phyloP scores from a whole-genome alignment of 2,888 invertebrate genomes.

The Brenthis daphne region DNA sequence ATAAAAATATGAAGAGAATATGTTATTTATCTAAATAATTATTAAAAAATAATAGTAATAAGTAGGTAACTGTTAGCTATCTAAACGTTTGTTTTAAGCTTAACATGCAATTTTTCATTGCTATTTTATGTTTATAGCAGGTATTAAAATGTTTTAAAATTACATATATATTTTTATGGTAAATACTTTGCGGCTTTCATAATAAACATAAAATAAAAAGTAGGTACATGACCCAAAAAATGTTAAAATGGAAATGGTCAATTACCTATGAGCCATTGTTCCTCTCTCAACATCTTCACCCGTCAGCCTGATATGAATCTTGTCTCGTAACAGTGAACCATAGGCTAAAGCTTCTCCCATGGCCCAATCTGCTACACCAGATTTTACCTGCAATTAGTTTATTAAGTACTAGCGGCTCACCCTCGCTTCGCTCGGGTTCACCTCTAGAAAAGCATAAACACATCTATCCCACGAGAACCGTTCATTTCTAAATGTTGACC shows the following conservation, averaged over 20 bases:
- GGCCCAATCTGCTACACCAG: constrained; percentile 88
- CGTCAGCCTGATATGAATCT: constrained; percentile 87
- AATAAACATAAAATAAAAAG: no score
- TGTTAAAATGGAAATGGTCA: no score
- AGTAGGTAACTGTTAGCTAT: neutral
- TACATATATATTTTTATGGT: no score
- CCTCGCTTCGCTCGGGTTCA: no score
- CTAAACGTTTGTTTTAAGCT: neutral
- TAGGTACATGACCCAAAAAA: no score
- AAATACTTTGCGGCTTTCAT: no score
- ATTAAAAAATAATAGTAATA: neutral
- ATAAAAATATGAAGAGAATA: constrained; percentile 4
- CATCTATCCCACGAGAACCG: no score
- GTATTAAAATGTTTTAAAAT: no score
- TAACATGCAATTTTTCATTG: neutral
- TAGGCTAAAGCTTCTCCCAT: constrained; percentile 91
- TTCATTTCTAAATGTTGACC: no score
- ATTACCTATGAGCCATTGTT: constrained; percentile 85
- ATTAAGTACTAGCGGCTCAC: no score
- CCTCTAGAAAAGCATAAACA: no score
- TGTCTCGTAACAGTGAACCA: constrained; percentile 88
- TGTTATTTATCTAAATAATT: neutral
- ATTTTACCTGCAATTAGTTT: constrained; percentile 59
- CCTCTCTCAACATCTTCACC: constrained; percentile 93
- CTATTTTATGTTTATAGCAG: neutral